Evolutionary conservation across 2,797 vertebrate genomes (phyloP), one percentile per base, ranked within the genome.

Genomic region (Apogon talboti): DNA sequence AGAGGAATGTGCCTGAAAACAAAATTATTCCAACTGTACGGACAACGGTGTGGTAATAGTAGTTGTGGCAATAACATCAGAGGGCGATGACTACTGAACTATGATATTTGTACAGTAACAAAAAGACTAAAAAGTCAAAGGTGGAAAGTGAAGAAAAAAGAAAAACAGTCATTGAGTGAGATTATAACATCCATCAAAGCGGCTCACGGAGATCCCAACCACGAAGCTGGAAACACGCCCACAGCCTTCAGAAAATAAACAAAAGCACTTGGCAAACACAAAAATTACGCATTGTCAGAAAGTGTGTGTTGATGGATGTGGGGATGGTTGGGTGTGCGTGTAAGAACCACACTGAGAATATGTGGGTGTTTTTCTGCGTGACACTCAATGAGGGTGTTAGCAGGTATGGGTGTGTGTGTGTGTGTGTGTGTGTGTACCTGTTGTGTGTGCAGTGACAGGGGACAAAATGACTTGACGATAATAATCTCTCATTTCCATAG

Each of bases 401-500:
- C 58, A 35, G 57, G 59, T 63, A n/a, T 57, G 72, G n/a, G 55
- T 41, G 66, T 60, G 43, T 37, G 33, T 44, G 43, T 37, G 33
- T 44, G 59, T 63, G 14, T 57, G 72, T 15, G 55, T 41, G 66
- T 60, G 43, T 37, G 33, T 44, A 59, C 28, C 44, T 48, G 56
- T 11, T 51, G 44, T 2, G 14, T 41, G 50, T 28, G 44, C 35
- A 28, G 24, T 46, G 64, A 51, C n/a, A 12, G 38, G 3, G 37
- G 24, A 5, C 16, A 4, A 16, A 46, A 9, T 52, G 62, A 57
- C 67, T 73, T 65, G 21, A 68, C 41, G 68, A 75, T 77, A 80
- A 60, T 12, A 12, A 84, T 86, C 78, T 73, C 65, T 77, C 48
- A 82, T 84, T 88, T 91, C 80, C 81, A 77, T 83, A 73, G 67